These are phyloP conservation scores for Nyctalus aviator DNA, from an alignment of 2,797 vertebrate genomes.

Conservation along the genomic window DNA sequence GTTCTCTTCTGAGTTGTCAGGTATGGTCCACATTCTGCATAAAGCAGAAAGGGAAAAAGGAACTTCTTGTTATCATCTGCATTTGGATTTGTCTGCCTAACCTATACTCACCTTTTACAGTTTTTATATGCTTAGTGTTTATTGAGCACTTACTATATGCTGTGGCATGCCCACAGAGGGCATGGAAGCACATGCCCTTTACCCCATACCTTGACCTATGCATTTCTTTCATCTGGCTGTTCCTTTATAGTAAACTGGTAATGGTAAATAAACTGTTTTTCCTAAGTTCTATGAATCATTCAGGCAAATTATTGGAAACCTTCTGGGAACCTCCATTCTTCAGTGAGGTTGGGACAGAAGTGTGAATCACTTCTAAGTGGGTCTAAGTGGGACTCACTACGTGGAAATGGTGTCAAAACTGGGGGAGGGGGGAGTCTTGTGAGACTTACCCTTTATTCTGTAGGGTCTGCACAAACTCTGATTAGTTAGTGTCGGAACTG, in stretches of 20 bases:
- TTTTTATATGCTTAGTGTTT: not conserved
- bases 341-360: not conserved
- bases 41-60: not conserved
- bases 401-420: not conserved
- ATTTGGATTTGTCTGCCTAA: not conserved
- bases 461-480: not conserved
- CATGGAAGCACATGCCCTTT: not conserved
- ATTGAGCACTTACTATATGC: not conserved
- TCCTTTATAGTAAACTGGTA: not conserved
- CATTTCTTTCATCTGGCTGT: not conserved
- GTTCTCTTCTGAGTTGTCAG: not conserved
- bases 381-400: not conserved
- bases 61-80: not conserved
- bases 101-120: not conserved
- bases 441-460: not conserved
- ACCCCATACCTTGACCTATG: not conserved
- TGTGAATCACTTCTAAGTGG: not conserved
- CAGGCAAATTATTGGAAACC: not conserved
- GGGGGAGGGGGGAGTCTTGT: not conserved
- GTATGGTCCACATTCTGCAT: not conserved
- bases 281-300: not conserved
- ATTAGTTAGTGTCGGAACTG: not conserved
- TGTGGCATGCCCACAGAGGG: not conserved
- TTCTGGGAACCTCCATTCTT: not conserved
- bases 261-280: not conserved